Base-by-base conservation (phyloP, 1,140 invertebrate genomes). In the Tetranychus cinnabarinus region DNA sequence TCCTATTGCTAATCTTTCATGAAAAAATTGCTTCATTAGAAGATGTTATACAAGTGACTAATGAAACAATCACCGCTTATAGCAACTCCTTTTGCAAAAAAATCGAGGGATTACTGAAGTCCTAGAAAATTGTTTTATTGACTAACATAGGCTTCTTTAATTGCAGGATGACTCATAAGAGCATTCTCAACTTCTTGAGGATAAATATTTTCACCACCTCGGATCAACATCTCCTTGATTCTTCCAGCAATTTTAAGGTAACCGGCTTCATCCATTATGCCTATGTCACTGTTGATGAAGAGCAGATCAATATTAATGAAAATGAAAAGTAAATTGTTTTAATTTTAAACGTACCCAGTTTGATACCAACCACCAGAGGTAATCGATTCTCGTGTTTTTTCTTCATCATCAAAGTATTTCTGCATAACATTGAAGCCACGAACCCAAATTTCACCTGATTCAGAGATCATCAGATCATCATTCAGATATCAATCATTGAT, bases 381-480 rank as follows among this genome's bases (percentile, higher is more conserved):
- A 2, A 93, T 75, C 0, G 78, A 78, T 65, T 86, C 80, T 33
- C 73, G 77, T 0, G 90, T 96, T 72, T 83, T 88, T 47, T 80
- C 79, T 5, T 80, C 76, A 67, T 95, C 87, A 4, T 78, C 75
- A 81, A 82, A 92, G 70, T 97, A 97, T 15, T 80, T 78, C 50
- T 83, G 69, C 57, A 58, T 58, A 45, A 58, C 57, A 31, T 42
- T 46, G 70, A 91, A 93, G 0, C 88, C 86, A 58, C 88, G 77
- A 0, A 85, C 75, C 67, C 81, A 83, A 2, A 95, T 71, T 72
- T 97, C 91, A 0, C 92, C 92, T 46, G 6, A 52, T 15, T 7
- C 7, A 46, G 8, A n/a, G 2, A 47, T 3, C 3, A 47, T 3
- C 12, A 8, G 23, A 47, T 2, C 13, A 47, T 31, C 2, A 31